These are phyloP conservation scores for Geopemphigus sp. DNA, from an alignment of 1,140 invertebrate species.

Conservation along the genomic window DNA sequence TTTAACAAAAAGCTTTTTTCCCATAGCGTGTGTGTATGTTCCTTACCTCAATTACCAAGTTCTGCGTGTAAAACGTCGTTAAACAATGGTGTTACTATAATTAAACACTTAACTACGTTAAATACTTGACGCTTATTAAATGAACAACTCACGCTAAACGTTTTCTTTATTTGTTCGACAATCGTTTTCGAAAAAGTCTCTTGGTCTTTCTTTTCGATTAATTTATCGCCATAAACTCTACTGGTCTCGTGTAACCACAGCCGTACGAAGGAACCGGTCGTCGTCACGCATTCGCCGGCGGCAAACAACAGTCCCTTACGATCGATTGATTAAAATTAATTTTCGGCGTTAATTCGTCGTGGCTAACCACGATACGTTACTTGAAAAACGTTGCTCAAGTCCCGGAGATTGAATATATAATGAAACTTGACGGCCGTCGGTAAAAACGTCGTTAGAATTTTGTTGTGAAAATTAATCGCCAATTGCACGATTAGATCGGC, in stretches of 20 bases:
- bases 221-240: constrained; percentile 86
- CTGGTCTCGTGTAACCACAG: constrained; percentile 87
- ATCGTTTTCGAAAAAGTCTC: constrained; percentile 76
- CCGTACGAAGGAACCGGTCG: constrained; percentile 68
- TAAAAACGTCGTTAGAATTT: constrained; percentile 72
- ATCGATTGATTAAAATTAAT: neutral
- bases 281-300: constrained; percentile 72
- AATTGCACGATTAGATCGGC: constrained; percentile 65
- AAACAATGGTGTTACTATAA: neutral
- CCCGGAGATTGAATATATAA: constrained; percentile 89
- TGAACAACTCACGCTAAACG: constrained; percentile 66
- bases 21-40: too few relatives aligned
- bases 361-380: constrained; percentile 56
- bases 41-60: constrained; percentile 8
- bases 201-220: constrained; percentile 67
- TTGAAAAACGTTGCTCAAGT: constrained; percentile 87
- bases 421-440: constrained; percentile 94
- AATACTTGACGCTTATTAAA: neutral
- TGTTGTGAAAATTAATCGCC: constrained; percentile 75
- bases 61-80: neutral
- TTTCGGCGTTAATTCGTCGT: neutral
- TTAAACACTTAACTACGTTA: neutral
- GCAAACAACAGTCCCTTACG: constrained; percentile 82
- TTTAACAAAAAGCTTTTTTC: too few relatives aligned
- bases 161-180: constrained; percentile 77